phyloP scores from a whole-genome alignment of 2,888 invertebrate genomes.

The Glyphotaelius pellucidus region DNA sequence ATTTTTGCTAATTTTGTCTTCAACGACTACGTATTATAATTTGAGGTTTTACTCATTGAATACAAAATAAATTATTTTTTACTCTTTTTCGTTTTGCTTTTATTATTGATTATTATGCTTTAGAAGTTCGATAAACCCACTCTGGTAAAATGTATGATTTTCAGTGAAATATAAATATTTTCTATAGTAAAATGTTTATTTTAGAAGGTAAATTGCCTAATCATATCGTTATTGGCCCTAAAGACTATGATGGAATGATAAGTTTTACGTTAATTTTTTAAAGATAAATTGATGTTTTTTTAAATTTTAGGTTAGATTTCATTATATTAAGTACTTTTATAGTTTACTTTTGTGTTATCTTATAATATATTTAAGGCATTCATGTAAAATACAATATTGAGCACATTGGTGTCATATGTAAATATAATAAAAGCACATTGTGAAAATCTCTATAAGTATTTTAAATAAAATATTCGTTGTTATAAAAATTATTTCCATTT shows the following conservation, averaged over 20 bases:
- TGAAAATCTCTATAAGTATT: constrained; percentile 49
- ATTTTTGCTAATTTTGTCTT: too few species aligned
- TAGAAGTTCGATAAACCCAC: too few species aligned
- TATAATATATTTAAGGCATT: constrained; percentile 2
- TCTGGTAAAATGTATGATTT: too few species aligned
- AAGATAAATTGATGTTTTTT: not conserved
- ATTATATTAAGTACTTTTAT: not conserved
- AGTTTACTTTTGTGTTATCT: not conserved
- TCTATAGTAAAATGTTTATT: too few species aligned
- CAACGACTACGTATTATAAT: too few species aligned
- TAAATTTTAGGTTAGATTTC: not conserved
- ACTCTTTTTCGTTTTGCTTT: too few species aligned
- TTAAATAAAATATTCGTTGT: constrained; percentile 52
- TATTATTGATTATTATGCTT: too few species aligned
- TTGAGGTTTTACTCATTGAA: too few species aligned
- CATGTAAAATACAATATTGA: constrained; percentile 24
- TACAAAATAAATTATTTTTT: too few species aligned
- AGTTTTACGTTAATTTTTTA: not conserved
- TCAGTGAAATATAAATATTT: too few species aligned
- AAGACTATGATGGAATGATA: not conserved
- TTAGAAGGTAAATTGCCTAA: too few species aligned
- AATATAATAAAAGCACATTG: constrained; percentile 42
- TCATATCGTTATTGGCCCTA: not conserved
- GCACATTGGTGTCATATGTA: constrained; percentile 40
- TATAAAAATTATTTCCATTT: not conserved